Evolutionary conservation across 2,113 vertebrate genomes (phyloP).

Genomic region (Salvelinus sp.): DNA sequence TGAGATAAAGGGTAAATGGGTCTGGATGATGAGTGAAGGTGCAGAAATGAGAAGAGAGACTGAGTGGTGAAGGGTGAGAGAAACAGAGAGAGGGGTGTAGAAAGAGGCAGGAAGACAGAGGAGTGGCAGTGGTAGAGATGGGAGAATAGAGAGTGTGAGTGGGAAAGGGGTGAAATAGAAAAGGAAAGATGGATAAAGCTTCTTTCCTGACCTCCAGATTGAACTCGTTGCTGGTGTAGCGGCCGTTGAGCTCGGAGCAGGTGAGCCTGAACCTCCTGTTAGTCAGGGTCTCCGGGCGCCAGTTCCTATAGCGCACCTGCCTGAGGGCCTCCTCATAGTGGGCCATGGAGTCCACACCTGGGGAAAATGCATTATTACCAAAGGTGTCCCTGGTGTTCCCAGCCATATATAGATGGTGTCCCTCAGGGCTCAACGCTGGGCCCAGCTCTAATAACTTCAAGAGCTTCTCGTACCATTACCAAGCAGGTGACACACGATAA

Average conservation of each 20-base stretch:
- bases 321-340: slow-evolving; percentile 88
- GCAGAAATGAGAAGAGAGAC: neutral
- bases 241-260: slow-evolving; percentile 94
- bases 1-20: too few relatives aligned
- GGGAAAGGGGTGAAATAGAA: neutral
- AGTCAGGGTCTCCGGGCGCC: slow-evolving; percentile 68
- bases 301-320: slow-evolving; percentile 84
- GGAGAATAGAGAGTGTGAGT: neutral
- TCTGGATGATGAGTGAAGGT: too few relatives aligned
- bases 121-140: neutral
- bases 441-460: too few relatives aligned
- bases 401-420: too few relatives aligned
- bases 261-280: slow-evolving; percentile 86
- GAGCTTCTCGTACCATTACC: too few relatives aligned
- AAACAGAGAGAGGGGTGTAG: neutral
- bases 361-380: neutral
- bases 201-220: slow-evolving; percentile 84
- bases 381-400: too few relatives aligned
- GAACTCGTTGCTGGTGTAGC: slow-evolving; percentile 94
- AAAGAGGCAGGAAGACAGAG: neutral
- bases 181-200: neutral
- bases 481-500: neutral
- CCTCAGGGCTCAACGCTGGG: too few relatives aligned
- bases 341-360: slow-evolving; percentile 92
- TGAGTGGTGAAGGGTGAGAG: neutral